Percentiles rank a stretch among this genome's conserved stretches.
Evolutionary conservation across 2,113 vertebrate species (phyloP).

Genomic region (Ellobius talpinus): DNA sequence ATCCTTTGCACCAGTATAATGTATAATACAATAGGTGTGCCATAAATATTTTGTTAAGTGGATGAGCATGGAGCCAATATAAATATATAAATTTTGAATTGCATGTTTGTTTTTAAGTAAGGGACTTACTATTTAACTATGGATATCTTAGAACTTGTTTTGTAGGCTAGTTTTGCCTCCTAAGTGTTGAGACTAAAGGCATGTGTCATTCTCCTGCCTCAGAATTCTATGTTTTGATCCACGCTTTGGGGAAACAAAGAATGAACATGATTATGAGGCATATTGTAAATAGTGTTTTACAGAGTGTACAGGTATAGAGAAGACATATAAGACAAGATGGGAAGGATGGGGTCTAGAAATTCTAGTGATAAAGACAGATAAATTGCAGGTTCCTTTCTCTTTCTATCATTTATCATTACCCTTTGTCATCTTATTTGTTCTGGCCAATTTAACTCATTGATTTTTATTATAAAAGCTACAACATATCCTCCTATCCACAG

Average conservation of each 20-base stretch:
- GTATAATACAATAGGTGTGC: background rate
- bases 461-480: slow-evolving; percentile 81
- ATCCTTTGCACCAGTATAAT: background rate
- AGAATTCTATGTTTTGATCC: background rate
- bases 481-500: slow-evolving; percentile 20
- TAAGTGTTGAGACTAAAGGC: background rate
- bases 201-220: too few relatives aligned
- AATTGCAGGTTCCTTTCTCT: slow-evolving; percentile 76
- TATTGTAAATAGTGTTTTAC: background rate
- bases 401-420: slow-evolving; percentile 84
- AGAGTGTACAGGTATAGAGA: background rate
- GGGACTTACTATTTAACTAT: background rate
- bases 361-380: background rate
- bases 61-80: background rate
- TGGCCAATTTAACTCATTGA: slow-evolving; percentile 87
- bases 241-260: background rate
- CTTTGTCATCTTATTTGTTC: slow-evolving; percentile 87
- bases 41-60: background rate
- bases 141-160: background rate
- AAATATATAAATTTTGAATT: slow-evolving; percentile 4
- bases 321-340: background rate
- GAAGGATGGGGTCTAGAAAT: background rate
- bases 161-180: background rate
- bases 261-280: background rate
- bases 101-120: background rate